Evolutionary conservation across 2,888 invertebrate genomes (phyloP), one percentile per base, ranked within the genome.

Genomic region (Podotricha telesiphe): DNA sequence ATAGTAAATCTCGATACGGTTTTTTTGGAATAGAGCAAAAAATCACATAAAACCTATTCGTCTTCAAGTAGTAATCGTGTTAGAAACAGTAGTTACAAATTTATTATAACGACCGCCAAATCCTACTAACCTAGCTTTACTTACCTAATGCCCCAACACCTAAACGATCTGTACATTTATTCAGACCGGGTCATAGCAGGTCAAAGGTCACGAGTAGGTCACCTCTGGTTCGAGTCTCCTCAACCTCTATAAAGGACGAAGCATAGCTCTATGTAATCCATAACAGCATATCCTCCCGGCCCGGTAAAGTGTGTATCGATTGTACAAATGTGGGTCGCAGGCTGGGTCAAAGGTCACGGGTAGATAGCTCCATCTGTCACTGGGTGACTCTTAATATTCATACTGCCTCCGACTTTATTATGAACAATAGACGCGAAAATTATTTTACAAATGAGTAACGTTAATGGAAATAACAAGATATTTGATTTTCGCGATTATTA

Each of bases 301-400:
- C 61, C 65, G 64, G 68, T 48, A 62, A 68, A 65, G 76, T 86
- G 82, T 78, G 81, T 87, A 91, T 91, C 88, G 91, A 91, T 89
- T 89, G 81, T 79, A 70, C 75, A 55, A 79, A 87, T 89, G 86
- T 94, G 91, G 94, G 94, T 93, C 94, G 87, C 89, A 93, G 93
- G 90, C 91, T 72, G 67, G 76, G 75, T 73, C 74, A 74, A 74
- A 73, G 75, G 75, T 76, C 74, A 75, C 73, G 74, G 75, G 71
- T 76, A 74, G 75, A 75, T 75, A 74, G 68, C 51, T 17, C 42
- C 37, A 67, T 70, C 70, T 68, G 63, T 65, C 70, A 68, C 19
- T 67, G 28, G 20, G 42, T 42, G 59, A 22, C 59, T 59, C 22
- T 45, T 17, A n/a, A 59, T 28, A n/a, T 17, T n/a, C n/a, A 1